These are phyloP conservation scores for Pterois miles DNA, from an alignment of 2,797 vertebrate species.

Conservation along the genomic window DNA sequence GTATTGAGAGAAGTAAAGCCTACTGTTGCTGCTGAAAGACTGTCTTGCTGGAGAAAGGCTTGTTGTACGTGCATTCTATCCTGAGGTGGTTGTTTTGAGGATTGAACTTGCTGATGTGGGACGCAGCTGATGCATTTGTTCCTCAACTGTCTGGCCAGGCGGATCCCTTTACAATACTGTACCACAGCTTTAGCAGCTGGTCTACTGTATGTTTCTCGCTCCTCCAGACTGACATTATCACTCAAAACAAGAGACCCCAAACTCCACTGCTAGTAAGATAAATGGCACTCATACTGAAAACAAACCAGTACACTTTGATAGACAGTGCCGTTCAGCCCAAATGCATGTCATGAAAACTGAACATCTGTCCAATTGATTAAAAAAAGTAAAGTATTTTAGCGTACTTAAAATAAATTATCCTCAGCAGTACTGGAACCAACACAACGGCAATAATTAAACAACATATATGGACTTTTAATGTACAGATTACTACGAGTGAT, in stretches of 20 bases:
- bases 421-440: neutral
- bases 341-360: constrained; percentile 11
- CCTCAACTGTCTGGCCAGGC: neutral
- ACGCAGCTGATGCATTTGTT: constrained; percentile 34
- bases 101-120: constrained; percentile 8
- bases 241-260: neutral
- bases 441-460: fast-evolving
- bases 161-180: constrained; percentile 7
- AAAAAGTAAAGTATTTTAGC: neutral
- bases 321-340: neutral
- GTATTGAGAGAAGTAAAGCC: neutral
- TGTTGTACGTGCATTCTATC: constrained; percentile 24
- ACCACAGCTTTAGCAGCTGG: neutral
- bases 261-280: neutral
- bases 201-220: neutral
- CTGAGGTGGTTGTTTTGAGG: constrained; percentile 23
- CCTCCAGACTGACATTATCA: constrained; percentile 3
- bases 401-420: neutral
- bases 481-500: neutral
- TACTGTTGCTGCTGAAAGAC: constrained; percentile 16
- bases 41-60: neutral
- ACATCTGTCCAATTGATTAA: neutral
- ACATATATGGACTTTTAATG: neutral
- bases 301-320: constrained; percentile 8
- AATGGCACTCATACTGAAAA: constrained; percentile 7